A percentile compares a stretch with the other conserved stretches of the same genome.
These are phyloP conservation scores for Calidris pygmaea DNA, from an alignment of 2,113 vertebrate species.

Conservation along the genomic window DNA sequence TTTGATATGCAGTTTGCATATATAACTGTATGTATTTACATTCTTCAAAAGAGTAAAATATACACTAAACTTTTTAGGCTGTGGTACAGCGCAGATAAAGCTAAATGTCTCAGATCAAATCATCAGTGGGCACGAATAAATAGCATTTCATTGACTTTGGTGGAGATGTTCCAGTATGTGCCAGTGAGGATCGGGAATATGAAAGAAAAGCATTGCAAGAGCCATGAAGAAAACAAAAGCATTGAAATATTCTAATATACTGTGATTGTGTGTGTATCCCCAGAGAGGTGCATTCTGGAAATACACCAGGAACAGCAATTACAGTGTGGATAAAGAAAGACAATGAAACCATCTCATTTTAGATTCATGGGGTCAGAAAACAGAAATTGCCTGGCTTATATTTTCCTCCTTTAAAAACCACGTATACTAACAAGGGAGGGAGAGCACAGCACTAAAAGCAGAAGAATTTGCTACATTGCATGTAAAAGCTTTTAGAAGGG, in stretches of 20 bases:
- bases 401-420: background rate
- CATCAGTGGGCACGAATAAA: background rate
- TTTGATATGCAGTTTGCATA: background rate
- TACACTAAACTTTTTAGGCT: background rate
- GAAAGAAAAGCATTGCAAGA: background rate
- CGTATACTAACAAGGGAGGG: background rate
- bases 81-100: background rate
- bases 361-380: constrained; percentile 51
- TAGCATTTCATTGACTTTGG: background rate
- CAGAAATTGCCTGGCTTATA: constrained; percentile 9
- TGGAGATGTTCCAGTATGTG: background rate
- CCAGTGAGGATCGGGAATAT: background rate
- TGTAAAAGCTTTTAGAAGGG: background rate
- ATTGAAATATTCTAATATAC: constrained; percentile 29
- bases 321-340: constrained; percentile 29
- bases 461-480: background rate
- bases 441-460: background rate
- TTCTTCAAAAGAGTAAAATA: background rate
- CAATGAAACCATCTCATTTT: constrained; percentile 49
- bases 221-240: constrained; percentile 26
- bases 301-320: constrained; percentile 36
- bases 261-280: background rate
- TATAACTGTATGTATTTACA: background rate
- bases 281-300: constrained; percentile 26
- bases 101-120: background rate